These are phyloP conservation scores for Formica exsecta DNA, from an alignment of 1,140 invertebrate species.

Conservation along the genomic window DNA sequence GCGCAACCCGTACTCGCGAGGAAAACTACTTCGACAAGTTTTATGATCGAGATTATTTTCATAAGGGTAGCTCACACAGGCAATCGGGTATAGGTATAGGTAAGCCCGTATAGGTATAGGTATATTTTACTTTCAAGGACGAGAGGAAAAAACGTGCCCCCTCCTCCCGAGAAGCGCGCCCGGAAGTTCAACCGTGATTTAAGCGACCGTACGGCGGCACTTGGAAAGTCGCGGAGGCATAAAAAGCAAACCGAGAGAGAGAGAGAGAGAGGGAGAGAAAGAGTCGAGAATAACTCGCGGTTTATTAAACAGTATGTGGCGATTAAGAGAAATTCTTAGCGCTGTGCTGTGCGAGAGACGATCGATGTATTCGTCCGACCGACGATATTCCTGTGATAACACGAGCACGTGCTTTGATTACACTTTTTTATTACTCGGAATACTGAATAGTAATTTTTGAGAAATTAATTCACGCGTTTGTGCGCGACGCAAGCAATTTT, in stretches of 20 bases:
- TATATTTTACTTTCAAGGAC: constrained; percentile 48
- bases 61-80: background rate
- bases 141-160: background rate
- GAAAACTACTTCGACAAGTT: constrained; percentile 15
- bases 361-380: background rate
- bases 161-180: background rate
- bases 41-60: constrained; percentile 65
- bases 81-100: background rate
- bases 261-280: no score
- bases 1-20: background rate
- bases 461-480: constrained; percentile 10
- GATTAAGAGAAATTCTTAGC: background rate
- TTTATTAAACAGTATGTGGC: constrained; percentile 24
- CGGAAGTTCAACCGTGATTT: constrained; percentile 50
- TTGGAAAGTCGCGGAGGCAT: constrained; percentile 39
- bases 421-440: constrained; percentile 5
- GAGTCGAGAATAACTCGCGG: constrained; percentile 10
- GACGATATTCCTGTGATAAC: background rate
- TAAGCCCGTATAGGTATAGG: background rate
- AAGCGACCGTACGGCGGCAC: constrained; percentile 19
- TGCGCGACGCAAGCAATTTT: constrained; percentile 4
- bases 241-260: constrained; percentile 12
- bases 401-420: background rate
- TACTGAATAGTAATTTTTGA: background rate
- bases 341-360: background rate